Evolutionary conservation across 2,797 vertebrate genomes (phyloP), one percentile per base, ranked within the genome.

Genomic region (Acridotheres tristis): DNA sequence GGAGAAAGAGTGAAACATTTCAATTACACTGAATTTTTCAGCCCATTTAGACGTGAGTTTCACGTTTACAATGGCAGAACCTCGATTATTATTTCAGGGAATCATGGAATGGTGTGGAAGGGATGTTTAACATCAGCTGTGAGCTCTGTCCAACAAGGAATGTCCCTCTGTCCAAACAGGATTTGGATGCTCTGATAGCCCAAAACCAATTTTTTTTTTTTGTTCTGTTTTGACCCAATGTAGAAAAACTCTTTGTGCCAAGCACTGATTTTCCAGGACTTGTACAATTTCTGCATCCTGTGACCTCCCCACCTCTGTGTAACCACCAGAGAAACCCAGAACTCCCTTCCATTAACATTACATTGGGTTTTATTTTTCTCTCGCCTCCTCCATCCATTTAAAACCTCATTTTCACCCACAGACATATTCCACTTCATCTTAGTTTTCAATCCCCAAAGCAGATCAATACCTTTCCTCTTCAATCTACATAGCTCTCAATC

Each of bases 401-500:
- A 96, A 93, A 90, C 29, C 81, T 73, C 67, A 94, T 94, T 94
- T 92, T 90, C 88, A 67, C 87, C 63, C 77, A 67, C 4, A 47
- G 42, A 90, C 80, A 88, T 90, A 86, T 77, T 96, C 89, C 54
- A 84, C 72, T 93, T 96, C 68, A 94, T 91, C 91, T 73, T 16
- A 80, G 76, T 65, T 93, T 89, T 95, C 96, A 86, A 93, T 82
- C 94, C 84, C 77, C 85, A 91, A 85, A 94, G 94, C 81, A 91
- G 95, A 96, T 82, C 80, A 59, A 78, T 42, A 84, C 59, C 65
- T 67, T 93, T 96, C 13, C 7, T 90, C 90, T 92, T n/a, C 85
- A 85, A 83, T 92, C 86, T 81, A 71, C 93, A 93, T 42, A 94
- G 90, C 79, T 91, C 96, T 89, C 96, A 89, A 92, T 95, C 94